A percentile compares a stretch with the other conserved stretches of the same genome.
These are phyloP conservation scores for Lutraria rhynchaena DNA, from an alignment of 1,140 invertebrate genomes.

Conservation along the genomic window DNA sequence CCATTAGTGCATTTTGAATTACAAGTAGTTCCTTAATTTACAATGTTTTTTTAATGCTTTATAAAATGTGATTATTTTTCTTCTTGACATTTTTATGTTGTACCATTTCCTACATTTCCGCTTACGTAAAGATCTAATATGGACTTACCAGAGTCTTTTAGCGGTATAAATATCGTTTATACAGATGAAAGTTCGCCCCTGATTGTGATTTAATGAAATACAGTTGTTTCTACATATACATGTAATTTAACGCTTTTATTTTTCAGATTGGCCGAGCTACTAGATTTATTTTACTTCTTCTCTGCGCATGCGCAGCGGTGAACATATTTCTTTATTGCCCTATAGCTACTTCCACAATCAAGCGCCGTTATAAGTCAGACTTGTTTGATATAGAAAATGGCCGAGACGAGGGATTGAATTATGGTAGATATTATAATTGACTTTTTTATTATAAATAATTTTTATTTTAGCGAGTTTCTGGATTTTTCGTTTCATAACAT, in stretches of 20 bases:
- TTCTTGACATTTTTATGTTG: too few relatives aligned
- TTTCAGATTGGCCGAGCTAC: conserved; percentile 5
- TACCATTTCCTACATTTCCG: too few relatives aligned
- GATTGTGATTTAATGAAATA: too few relatives aligned
- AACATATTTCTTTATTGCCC: conserved; percentile 11
- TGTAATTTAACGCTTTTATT: background rate
- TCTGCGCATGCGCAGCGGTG: conserved; percentile 35
- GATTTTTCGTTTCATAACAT: background rate
- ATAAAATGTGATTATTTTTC: too few relatives aligned
- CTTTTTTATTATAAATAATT: background rate
- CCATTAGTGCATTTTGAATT: too few relatives aligned
- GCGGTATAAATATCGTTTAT: too few relatives aligned
- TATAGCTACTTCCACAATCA: background rate
- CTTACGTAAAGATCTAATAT: too few relatives aligned
- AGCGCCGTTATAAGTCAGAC: background rate
- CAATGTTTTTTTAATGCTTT: too few relatives aligned
- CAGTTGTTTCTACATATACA: background rate
- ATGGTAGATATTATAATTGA: background rate
- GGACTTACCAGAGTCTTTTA: too few relatives aligned
- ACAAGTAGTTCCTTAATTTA: too few relatives aligned
- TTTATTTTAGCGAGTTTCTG: background rate
- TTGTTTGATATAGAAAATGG: background rate
- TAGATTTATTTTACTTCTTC: background rate
- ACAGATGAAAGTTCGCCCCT: too few relatives aligned
- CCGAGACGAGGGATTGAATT: too few relatives aligned